phyloP scores from a whole-genome alignment of 2,888 invertebrate species.

The Platycnemis pennipes region DNA sequence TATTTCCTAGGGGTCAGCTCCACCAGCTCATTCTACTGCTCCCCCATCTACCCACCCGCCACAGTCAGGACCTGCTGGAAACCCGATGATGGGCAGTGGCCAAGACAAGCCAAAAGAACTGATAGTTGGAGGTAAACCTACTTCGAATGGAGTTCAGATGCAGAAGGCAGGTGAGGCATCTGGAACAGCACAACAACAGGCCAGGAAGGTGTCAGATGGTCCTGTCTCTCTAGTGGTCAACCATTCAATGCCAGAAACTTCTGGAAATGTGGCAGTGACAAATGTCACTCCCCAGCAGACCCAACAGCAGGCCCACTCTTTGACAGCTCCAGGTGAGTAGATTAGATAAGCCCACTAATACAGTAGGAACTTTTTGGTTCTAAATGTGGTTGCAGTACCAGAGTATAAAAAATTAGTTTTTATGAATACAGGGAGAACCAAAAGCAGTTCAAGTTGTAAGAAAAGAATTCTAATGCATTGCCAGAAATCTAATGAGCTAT shows the following conservation, averaged over 20 bases:
- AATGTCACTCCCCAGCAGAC: constrained; percentile 4
- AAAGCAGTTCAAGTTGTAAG: too few species aligned
- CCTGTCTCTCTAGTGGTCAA: constrained; percentile 49
- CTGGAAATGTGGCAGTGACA: neutral
- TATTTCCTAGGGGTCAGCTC: neutral
- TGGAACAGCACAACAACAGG: constrained; percentile 21
- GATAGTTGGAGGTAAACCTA: constrained; percentile 33
- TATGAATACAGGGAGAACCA: too few species aligned
- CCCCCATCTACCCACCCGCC: constrained; percentile 45
- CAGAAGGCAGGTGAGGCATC: constrained; percentile 49
- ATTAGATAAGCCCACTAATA: too few species aligned
- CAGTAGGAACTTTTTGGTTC: too few species aligned
- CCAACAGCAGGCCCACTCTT: constrained; percentile 14
- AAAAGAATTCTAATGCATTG: too few species aligned
- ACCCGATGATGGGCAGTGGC: constrained; percentile 25
- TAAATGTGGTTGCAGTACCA: too few species aligned
- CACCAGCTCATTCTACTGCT: constrained; percentile 42
- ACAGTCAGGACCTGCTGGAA: constrained; percentile 30
- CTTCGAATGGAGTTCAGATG: constrained; percentile 49
- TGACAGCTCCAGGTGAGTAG: constrained; percentile 38
- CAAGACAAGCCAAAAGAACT: constrained; percentile 52
- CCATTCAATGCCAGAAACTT: constrained; percentile 36
- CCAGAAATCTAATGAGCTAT: too few species aligned
- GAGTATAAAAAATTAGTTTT: too few species aligned
- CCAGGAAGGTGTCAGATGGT: constrained; percentile 45